These are phyloP conservation scores for Cyanoliseus patagonus DNA, from an alignment of 2,113 vertebrate species.

Conservation along the genomic window DNA sequence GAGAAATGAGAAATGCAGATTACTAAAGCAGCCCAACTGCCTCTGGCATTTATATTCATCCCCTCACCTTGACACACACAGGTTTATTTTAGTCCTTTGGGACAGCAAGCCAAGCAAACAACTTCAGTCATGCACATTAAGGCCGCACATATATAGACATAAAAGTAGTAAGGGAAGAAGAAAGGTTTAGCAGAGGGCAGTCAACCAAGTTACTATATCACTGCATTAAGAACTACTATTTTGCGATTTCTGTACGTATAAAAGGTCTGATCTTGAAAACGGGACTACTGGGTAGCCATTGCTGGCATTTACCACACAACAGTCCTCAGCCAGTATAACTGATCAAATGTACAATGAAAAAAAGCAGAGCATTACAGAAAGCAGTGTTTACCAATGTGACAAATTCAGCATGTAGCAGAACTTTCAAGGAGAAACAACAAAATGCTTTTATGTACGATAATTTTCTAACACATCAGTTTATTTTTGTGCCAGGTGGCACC, in stretches of 20 bases:
- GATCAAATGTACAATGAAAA: not conserved
- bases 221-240: not conserved
- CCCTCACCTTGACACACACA: not conserved
- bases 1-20: not conserved
- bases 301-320: not conserved
- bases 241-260: not conserved
- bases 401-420: not conserved
- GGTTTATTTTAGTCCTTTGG: conserved; percentile 12
- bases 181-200: not conserved
- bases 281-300: not conserved
- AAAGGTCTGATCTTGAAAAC: not conserved
- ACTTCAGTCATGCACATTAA: not conserved
- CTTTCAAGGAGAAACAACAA: not conserved
- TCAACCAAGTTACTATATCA: not conserved
- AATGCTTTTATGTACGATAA: not conserved
- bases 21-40: not conserved
- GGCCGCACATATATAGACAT: not conserved
- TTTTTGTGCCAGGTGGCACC: not conserved
- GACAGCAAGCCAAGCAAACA: not conserved
- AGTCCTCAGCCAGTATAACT: not conserved
- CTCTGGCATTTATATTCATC: not conserved
- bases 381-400: not conserved
- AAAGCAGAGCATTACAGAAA: not conserved
- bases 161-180: not conserved
- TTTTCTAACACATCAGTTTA: not conserved